Evolutionary conservation across 2,888 invertebrate genomes (phyloP).

Genomic region (Lydus trimaculatus): DNA sequence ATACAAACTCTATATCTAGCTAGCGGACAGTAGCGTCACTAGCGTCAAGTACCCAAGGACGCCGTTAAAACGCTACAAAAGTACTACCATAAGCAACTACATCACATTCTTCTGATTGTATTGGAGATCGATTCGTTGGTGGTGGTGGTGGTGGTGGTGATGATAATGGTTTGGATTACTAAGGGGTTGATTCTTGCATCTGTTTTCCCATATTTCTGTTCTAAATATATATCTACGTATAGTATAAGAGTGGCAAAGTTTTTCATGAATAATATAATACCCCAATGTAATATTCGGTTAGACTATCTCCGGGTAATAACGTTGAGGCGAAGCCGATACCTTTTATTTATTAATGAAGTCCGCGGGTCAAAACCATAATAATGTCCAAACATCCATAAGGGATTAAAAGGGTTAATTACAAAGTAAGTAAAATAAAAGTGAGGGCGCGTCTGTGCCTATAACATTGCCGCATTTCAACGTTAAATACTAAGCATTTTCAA

Average conservation of each 20-base stretch:
- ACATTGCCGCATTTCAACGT: not conserved
- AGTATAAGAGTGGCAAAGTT: constrained; percentile 28
- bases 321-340: constrained; percentile 32
- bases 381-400: constrained; percentile 52
- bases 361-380: constrained; percentile 48
- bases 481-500: not conserved
- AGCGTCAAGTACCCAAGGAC: too few species aligned
- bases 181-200: not conserved
- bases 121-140: too few species aligned
- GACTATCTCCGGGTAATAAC: constrained; percentile 30
- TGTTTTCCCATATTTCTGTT: not conserved
- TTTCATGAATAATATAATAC: constrained; percentile 34
- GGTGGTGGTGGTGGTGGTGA: too few species aligned
- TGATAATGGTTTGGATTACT: too few species aligned
- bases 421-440: constrained; percentile 54
- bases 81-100: too few species aligned
- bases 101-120: too few species aligned
- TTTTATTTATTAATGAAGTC: constrained; percentile 48
- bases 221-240: not conserved
- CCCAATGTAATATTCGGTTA: constrained; percentile 31
- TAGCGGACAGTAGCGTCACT: too few species aligned
- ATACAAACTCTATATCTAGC: not conserved
- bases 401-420: constrained; percentile 53
- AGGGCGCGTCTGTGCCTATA: constrained; percentile 13
- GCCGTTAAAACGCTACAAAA: too few species aligned